A percentile compares a stretch with the other conserved stretches of the same genome.
phyloP scores from a whole-genome alignment of 2,113 vertebrate genomes.

The Ceuthmochares aereus region DNA sequence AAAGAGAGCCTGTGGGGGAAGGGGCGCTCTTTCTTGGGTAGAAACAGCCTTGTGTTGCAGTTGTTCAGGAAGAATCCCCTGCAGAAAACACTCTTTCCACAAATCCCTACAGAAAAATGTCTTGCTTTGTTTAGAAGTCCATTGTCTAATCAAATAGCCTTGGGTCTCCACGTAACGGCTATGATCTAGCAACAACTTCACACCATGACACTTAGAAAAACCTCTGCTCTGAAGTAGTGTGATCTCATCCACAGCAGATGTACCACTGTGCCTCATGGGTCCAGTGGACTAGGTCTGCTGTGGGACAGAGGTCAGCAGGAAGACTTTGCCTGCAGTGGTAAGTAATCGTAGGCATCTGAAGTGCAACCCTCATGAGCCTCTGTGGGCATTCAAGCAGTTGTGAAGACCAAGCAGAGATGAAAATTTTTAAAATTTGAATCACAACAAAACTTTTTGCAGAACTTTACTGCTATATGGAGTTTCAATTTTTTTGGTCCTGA shows the following conservation, averaged over 20 bases:
- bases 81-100: neutral
- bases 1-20: neutral
- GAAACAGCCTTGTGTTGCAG: fast-evolving
- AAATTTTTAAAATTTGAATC: neutral
- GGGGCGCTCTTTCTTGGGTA: neutral
- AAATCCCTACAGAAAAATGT: neutral
- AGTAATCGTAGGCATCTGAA: neutral
- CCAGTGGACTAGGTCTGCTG: neutral
- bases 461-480: neutral
- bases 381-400: neutral
- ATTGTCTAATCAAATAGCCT: neutral
- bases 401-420: neutral
- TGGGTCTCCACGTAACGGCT: neutral
- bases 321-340: no score
- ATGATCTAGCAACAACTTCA: neutral
- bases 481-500: neutral
- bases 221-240: neutral
- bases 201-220: neutral
- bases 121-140: neutral
- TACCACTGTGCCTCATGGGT: neutral
- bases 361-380: neutral
- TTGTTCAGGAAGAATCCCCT: neutral
- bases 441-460: neutral
- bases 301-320: neutral
- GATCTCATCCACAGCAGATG: neutral